Base-by-base conservation (phyloP, 2,888 invertebrate species). In the Hedychridium roseum region DNA sequence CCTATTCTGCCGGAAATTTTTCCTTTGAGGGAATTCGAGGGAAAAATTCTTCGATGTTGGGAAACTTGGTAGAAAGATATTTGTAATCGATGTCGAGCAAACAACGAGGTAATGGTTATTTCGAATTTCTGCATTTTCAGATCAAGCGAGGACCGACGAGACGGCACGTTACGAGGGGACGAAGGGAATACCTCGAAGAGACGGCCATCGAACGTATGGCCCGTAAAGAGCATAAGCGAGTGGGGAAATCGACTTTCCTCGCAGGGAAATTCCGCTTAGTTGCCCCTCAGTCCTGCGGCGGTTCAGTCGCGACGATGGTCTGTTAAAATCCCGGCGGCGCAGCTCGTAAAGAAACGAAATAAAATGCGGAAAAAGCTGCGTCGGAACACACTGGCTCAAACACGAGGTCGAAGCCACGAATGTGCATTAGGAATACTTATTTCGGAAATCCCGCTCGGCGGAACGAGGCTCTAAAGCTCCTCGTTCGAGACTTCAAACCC, bases 401-500 rank as follows among this genome's bases (percentile, higher is more conserved):
- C n/a, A n/a, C 53, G 36, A 30, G 23, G 35, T 40, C 57, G 57
- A 52, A 53, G 51, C 47, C 52, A 31, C 42, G 34, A 32, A 42
- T 41, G 38, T 43, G 38, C 57, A 47, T 41, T 48, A 43, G 46
- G 60, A 59, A 59, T 59, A 54, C 64, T 64, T 57, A 55, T 61
- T 45, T 56, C 53, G 55, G 51, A 62, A 62, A 66, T 63, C 55
- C 57, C 54, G 51, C 58, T 58, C 44, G 43, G 31, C 41, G 39
- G 38, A 54, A 61, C 45, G 57, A 66, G 44, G 50, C 45, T 55
- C 54, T 66, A 58, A 65, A 64, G 50, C 53, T 55, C n/a, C n/a
- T n/a, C n/a, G n/a, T n/a, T n/a, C n/a, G n/a, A n/a, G n/a, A n/a
- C n/a, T n/a, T n/a, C n/a, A n/a, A n/a, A n/a, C n/a, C n/a, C n/a